A percentile compares a stretch with the other conserved stretches of the same genome.
phyloP scores from a whole-genome alignment of 1,140 invertebrate genomes.

The Venustaconcha ellipsiformis region DNA sequence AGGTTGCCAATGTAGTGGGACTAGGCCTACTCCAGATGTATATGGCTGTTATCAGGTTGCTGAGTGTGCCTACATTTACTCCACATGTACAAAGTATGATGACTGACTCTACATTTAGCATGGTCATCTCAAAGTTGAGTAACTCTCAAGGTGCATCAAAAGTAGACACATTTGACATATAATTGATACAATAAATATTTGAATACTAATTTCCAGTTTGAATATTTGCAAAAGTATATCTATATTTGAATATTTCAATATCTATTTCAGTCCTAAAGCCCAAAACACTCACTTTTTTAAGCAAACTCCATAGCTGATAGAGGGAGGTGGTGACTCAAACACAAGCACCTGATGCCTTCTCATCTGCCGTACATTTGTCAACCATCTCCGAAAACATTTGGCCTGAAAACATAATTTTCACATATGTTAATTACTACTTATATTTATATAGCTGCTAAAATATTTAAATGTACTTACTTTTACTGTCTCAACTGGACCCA shows the following conservation, averaged over 20 bases:
- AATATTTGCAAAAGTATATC: no score
- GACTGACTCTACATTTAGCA: no score
- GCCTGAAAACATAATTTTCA: slow-evolving; percentile 22
- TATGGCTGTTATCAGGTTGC: no score
- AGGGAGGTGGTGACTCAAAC: slow-evolving; percentile 9
- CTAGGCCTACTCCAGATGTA: no score
- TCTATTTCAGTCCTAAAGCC: not conserved
- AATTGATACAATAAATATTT: not conserved
- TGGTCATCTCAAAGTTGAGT: not conserved
- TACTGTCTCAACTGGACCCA: no score
- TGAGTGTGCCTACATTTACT: no score
- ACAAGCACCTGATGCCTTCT: slow-evolving; percentile 1
- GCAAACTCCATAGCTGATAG: slow-evolving; percentile 22
- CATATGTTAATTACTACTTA: no score
- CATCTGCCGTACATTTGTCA: slow-evolving; percentile 36
- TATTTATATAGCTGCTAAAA: no score
- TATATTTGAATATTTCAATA: not conserved
- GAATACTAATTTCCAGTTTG: no score
- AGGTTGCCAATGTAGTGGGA: no score
- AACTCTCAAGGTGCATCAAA: not conserved
- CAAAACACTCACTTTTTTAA: slow-evolving; percentile 14
- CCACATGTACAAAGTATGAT: no score
- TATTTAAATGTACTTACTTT: no score
- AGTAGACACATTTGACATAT: not conserved
- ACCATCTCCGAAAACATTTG: slow-evolving; percentile 45